These are phyloP conservation scores for Aphelenchoides besseyi DNA, from an alignment of 1,140 invertebrate genomes.

Conservation along the genomic window DNA sequence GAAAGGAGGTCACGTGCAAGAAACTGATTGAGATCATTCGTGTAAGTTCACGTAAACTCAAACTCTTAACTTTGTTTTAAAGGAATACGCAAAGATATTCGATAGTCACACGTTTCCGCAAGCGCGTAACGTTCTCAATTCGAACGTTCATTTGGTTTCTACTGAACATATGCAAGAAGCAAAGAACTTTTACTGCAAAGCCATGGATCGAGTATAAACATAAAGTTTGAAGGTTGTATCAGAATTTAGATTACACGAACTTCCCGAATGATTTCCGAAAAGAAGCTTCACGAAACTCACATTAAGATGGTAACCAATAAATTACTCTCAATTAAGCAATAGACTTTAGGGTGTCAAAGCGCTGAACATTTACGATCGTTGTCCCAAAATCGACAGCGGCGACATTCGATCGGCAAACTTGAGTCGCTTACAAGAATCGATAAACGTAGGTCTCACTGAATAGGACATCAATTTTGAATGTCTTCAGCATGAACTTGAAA, in stretches of 20 bases:
- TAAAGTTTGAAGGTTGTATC: conserved; percentile 11
- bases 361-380: conserved; percentile 58
- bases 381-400: conserved; percentile 55
- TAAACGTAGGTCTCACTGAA: conserved; percentile 47
- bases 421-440: conserved; percentile 58
- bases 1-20: conserved; percentile 55
- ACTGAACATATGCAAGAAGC: conserved; percentile 43
- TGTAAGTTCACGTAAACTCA: conserved; percentile 23
- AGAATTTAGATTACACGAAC: conserved; percentile 41
- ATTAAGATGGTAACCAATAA: no score
- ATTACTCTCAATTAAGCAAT: no score
- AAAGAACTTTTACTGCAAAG: conserved; percentile 43
- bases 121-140: conserved; percentile 52
- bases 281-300: conserved; percentile 57
- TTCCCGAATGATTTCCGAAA: conserved; percentile 60
- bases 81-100: conserved; percentile 56
- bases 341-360: conserved; percentile 61
- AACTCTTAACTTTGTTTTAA: conserved; percentile 17
- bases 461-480: not conserved
- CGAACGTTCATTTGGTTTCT: conserved; percentile 50
- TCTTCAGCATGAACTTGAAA: conserved; percentile 59
- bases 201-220: conserved; percentile 43
- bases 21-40: conserved; percentile 59
- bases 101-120: conserved; percentile 47
- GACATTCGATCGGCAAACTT: conserved; percentile 48